phyloP scores from a whole-genome alignment of 2,888 invertebrate genomes.

The Drosophila pegasa region DNA sequence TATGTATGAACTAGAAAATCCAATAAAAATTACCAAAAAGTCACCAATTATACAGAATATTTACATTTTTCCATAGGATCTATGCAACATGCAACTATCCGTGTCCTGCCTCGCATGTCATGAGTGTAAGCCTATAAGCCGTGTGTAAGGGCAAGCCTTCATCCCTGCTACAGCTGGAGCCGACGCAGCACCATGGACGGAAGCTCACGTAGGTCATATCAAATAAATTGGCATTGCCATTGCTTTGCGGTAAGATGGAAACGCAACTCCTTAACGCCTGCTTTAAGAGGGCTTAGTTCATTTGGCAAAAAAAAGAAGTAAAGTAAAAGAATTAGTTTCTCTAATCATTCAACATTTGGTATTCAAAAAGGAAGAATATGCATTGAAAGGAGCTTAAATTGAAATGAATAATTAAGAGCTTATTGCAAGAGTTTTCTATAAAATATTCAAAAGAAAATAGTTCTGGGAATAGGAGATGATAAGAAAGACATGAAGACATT shows the following conservation, averaged over 20 bases:
- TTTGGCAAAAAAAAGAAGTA: not conserved
- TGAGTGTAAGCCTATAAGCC: not conserved
- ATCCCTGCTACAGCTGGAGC: not conserved
- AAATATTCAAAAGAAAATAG: too few species aligned
- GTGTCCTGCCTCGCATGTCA: not conserved
- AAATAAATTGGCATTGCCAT: conserved; percentile 72
- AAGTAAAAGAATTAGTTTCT: not conserved
- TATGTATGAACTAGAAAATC: too few species aligned
- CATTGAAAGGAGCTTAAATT: too few species aligned
- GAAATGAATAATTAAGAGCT: too few species aligned
- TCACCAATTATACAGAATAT: too few species aligned
- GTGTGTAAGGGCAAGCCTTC: not conserved
- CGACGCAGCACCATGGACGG: conserved; percentile 39
- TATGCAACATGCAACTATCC: not conserved
- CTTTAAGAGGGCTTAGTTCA: not conserved
- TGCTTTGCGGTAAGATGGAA: conserved; percentile 56
- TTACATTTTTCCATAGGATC: too few species aligned
- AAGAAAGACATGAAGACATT: too few species aligned
- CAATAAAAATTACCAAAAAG: too few species aligned
- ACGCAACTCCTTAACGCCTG: conserved; percentile 2
- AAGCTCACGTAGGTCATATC: conserved; percentile 75
- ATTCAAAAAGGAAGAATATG: too few species aligned
- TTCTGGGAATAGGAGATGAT: too few species aligned
- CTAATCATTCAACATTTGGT: not conserved
- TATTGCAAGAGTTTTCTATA: too few species aligned